Evolutionary conservation across 2,113 vertebrate genomes (phyloP).

Genomic region (Lanius collurio): DNA sequence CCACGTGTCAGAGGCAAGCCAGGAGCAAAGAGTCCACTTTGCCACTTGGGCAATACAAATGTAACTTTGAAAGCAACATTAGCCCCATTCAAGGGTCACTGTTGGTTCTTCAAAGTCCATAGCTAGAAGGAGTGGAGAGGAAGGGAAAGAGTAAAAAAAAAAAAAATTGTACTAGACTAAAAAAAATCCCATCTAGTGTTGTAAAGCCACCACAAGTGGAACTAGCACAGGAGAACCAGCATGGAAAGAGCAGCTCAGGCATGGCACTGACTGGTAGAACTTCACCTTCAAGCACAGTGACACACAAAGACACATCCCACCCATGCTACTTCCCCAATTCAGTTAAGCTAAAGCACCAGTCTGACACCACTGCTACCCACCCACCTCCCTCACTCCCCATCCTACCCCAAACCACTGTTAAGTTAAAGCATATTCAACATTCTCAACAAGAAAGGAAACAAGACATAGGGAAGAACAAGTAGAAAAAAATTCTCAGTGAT

Average conservation of each 20-base stretch:
- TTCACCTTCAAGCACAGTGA: slow-evolving; percentile 41
- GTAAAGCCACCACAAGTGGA: slow-evolving; percentile 16
- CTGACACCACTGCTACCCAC: background rate
- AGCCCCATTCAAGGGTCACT: slow-evolving; percentile 59
- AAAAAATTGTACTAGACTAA: background rate
- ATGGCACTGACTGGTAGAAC: slow-evolving; percentile 34
- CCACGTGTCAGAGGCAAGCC: slow-evolving; percentile 10
- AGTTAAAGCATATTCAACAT: background rate
- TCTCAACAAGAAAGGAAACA: background rate
- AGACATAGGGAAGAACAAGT: background rate
- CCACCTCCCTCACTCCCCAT: background rate
- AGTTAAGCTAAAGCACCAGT: background rate
- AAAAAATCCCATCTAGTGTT: background rate
- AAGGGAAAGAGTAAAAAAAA: background rate
- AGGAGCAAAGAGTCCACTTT: slow-evolving; percentile 43
- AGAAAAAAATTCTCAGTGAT: background rate
- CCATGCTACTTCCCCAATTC: background rate
- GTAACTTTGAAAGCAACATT: slow-evolving; percentile 60
- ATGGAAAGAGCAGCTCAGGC: background rate
- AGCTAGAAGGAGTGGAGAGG: slow-evolving; percentile 49
- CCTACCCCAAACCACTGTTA: background rate
- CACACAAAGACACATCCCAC: background rate
- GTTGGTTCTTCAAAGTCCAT: slow-evolving; percentile 63
- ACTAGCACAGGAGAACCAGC: background rate
- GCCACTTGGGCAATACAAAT: slow-evolving; percentile 41